Evolutionary conservation across 2,797 vertebrate species (phyloP).

Genomic region (Serranus cabrilla): DNA sequence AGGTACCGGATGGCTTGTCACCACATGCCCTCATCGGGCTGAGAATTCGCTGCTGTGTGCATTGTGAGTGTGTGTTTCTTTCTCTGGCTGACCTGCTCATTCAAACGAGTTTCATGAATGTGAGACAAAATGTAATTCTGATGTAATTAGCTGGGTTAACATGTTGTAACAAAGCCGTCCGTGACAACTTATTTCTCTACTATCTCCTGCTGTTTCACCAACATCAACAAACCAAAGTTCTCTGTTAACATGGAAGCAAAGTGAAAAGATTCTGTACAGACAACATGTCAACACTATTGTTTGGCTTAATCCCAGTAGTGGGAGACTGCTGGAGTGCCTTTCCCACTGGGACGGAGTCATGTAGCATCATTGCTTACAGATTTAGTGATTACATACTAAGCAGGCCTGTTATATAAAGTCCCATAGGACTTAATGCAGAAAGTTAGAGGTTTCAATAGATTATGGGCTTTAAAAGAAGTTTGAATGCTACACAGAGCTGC

Average conservation of each 20-base stretch:
- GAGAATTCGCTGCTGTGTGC: constrained; percentile 41
- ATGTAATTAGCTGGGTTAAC: constrained; percentile 3
- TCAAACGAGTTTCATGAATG: constrained; percentile 23
- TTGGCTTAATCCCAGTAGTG: constrained; percentile 34
- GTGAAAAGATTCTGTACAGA: constrained; percentile 14
- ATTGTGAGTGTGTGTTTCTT: constrained; percentile 16
- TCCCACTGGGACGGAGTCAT: constrained; percentile 24
- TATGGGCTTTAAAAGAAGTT: constrained; percentile 4
- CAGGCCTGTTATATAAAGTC: constrained; percentile 23
- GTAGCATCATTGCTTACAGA: constrained; percentile 29
- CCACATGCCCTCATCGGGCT: constrained; percentile 56
- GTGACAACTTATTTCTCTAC: constrained; percentile 11
- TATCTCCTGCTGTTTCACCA: neutral
- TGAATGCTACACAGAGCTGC: neutral
- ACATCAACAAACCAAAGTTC: constrained; percentile 4
- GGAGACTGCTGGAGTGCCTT: constrained; percentile 22
- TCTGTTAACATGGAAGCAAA: constrained; percentile 19
- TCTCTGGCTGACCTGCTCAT: constrained; percentile 24
- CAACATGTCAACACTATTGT: constrained; percentile 46
- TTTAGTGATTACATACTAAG: constrained; percentile 24
- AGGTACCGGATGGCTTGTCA: constrained; percentile 64
- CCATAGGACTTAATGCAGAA: constrained; percentile 2
- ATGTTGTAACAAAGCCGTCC: neutral
- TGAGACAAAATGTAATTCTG: constrained; percentile 15
- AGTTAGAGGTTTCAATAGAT: constrained; percentile 11